Evolutionary conservation across 1,140 invertebrate species (phyloP).

Genomic region (Hyphantria cunea): DNA sequence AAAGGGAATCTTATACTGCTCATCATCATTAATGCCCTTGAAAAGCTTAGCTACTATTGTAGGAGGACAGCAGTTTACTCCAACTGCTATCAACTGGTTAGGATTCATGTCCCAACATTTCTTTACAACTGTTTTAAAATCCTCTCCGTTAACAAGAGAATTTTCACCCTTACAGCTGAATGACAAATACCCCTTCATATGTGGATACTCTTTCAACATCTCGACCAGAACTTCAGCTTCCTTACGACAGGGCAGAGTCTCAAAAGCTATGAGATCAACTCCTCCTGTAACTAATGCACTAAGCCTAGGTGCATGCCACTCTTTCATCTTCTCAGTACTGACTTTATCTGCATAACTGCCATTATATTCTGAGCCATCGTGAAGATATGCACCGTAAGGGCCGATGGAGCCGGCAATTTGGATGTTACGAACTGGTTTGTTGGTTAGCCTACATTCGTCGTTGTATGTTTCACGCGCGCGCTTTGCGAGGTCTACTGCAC

Average conservation of each 20-base stretch:
- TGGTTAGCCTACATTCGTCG: conserved; percentile 69
- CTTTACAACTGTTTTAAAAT: conserved; percentile 84
- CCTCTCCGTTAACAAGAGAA: conserved; percentile 87
- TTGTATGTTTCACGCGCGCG: conserved; percentile 82
- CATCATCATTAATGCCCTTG: conserved; percentile 80
- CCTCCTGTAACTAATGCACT: conserved; percentile 88
- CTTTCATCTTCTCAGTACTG: conserved; percentile 82
- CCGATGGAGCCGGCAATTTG: conserved; percentile 92
- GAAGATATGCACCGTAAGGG: conserved; percentile 93
- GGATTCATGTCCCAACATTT: conserved; percentile 85
- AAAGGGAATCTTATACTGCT: conserved; percentile 82
- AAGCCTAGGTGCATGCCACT: conserved; percentile 92
- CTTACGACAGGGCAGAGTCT: conserved; percentile 92
- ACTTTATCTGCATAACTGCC: conserved; percentile 90
- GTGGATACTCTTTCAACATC: conserved; percentile 87
- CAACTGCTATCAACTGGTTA: conserved; percentile 89
- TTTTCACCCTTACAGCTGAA: conserved; percentile 88
- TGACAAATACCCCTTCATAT: conserved; percentile 89
- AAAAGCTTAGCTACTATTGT: conserved; percentile 83
- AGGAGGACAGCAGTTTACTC: conserved; percentile 91
- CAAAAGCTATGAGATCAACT: conserved; percentile 91
- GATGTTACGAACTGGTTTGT: conserved; percentile 55
- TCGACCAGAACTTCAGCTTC: conserved; percentile 91
- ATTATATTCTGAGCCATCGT: conserved; percentile 94
- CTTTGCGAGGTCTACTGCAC: conserved; percentile 86